phyloP scores from a whole-genome alignment of 37 sponge, comb jelly and placozoan genomes.

The Lycopodina hypogea region DNA sequence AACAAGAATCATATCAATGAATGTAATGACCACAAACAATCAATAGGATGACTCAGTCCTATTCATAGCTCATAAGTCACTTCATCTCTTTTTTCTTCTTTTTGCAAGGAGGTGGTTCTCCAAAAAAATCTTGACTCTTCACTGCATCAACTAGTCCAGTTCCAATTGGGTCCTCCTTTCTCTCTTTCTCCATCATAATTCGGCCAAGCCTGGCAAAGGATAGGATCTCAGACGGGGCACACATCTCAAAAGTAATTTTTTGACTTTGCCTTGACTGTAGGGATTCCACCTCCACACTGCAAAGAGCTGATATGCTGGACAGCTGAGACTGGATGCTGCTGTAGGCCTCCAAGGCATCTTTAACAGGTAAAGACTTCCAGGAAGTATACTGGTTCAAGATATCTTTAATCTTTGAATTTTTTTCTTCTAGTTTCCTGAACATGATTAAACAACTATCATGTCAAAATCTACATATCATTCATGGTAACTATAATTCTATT shows the following conservation, averaged over 20 bases:
- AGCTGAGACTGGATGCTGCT: constrained; percentile 6
- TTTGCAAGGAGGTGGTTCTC: background rate
- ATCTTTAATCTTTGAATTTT: background rate
- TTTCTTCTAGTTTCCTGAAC: constrained; percentile 3
- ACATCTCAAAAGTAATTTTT: constrained; percentile 2
- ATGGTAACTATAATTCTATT: background rate
- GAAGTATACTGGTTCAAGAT: constrained; percentile 3
- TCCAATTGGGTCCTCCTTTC: background rate
- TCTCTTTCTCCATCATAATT: constrained; percentile 1
- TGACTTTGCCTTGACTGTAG: background rate
- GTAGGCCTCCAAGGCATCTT: constrained; percentile 14
- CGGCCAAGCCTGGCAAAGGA: background rate
- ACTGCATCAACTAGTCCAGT: background rate
- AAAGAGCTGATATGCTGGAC: constrained; percentile 3
- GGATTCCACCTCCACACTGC: background rate
- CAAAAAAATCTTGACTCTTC: background rate
- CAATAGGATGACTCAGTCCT: too few relatives aligned
- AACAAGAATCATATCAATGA: too few relatives aligned
- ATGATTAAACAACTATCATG: background rate
- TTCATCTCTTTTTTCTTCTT: background rate
- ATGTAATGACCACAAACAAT: too few relatives aligned
- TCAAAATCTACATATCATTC: background rate
- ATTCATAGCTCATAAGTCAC: too few relatives aligned
- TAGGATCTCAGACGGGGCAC: background rate
- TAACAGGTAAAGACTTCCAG: constrained; percentile 25